Conservation (phyloP, 2,888 invertebrate genomes). For the Malthinus seriepunctatus region DNA sequence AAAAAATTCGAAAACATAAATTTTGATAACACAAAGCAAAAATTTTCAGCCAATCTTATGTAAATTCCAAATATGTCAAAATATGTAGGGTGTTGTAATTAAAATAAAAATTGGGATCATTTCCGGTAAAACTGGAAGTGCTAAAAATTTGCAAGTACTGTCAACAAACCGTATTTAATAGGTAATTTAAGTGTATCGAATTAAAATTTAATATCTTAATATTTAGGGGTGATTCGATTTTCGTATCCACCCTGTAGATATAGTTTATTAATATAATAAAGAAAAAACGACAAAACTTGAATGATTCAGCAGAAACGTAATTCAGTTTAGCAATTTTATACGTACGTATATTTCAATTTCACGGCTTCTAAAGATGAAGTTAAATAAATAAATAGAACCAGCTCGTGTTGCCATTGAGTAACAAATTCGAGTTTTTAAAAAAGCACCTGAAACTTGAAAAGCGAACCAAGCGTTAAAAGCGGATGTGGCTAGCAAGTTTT, state of each 20-base stretch:
- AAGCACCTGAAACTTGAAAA: slow-evolving; percentile 7
- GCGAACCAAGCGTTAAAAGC: slow-evolving; percentile 27
- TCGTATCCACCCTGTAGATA: neutral
- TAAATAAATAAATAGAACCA: slow-evolving; percentile 13
- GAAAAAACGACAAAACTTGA: neutral
- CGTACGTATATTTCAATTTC: slow-evolving; percentile 11
- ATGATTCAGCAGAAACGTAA: slow-evolving; percentile 17
- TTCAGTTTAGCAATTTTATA: slow-evolving; percentile 20
- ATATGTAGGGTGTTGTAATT: too few relatives aligned
- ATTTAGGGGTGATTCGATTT: too few relatives aligned
- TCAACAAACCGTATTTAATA: too few relatives aligned
- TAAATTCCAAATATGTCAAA: too few relatives aligned
- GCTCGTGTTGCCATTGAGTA: slow-evolving; percentile 13
- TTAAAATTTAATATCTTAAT: too few relatives aligned
- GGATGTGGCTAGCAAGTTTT: slow-evolving; percentile 28
- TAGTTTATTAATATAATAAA: slow-evolving; percentile 15
- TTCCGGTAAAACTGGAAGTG: too few relatives aligned
- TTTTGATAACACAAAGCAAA: too few relatives aligned
- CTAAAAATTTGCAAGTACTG: too few relatives aligned
- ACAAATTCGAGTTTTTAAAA: slow-evolving; percentile 6
- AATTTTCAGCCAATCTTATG: too few relatives aligned
- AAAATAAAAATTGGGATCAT: too few relatives aligned
- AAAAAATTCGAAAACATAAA: too few relatives aligned
- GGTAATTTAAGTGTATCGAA: too few relatives aligned
- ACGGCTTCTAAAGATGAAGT: slow-evolving; percentile 9